These are phyloP conservation scores for Ctenopoma kingsleyae DNA, from an alignment of 2,797 vertebrate genomes.

Conservation along the genomic window DNA sequence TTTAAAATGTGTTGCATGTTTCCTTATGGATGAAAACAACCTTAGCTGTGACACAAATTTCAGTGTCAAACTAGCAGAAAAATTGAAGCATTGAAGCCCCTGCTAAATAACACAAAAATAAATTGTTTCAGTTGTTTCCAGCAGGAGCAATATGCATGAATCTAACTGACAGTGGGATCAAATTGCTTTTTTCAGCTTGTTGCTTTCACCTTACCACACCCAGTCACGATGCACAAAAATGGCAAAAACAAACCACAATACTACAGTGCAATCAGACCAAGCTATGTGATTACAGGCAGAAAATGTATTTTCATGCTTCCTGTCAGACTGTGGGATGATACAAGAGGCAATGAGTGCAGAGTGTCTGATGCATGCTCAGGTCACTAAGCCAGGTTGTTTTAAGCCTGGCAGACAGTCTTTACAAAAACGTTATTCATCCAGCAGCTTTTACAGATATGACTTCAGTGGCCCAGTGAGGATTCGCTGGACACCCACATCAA, in stretches of 20 bases:
- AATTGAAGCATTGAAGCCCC: constrained; percentile 53
- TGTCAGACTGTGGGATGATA: constrained; percentile 47
- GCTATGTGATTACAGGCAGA: constrained; percentile 54
- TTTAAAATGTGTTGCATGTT: constrained; percentile 26
- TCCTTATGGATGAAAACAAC: constrained; percentile 49
- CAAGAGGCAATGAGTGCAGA: constrained; percentile 14
- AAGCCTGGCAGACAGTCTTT: constrained; percentile 48
- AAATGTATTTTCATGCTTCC: constrained; percentile 56
- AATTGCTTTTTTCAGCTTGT: constrained; percentile 63
- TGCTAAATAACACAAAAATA: constrained; percentile 63
- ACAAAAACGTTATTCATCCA: constrained; percentile 59
- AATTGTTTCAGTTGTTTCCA: constrained; percentile 63
- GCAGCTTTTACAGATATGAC: constrained; percentile 60
- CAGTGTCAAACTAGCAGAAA: constrained; percentile 52
- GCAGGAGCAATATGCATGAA: constrained; percentile 64
- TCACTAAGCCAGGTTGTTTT: constrained; percentile 45
- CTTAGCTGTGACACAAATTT: constrained; percentile 41
- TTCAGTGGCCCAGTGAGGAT: constrained; percentile 47
- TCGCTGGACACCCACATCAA: constrained; percentile 61
- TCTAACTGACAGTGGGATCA: constrained; percentile 59
- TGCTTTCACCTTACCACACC: constrained; percentile 62
- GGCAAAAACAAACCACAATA: constrained; percentile 27
- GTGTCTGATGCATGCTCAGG: constrained; percentile 31
- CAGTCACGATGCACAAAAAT: constrained; percentile 34
- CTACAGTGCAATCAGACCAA: constrained; percentile 49